Conservation (phyloP, 2,888 invertebrate species). For the Idaea biselata region DNA sequence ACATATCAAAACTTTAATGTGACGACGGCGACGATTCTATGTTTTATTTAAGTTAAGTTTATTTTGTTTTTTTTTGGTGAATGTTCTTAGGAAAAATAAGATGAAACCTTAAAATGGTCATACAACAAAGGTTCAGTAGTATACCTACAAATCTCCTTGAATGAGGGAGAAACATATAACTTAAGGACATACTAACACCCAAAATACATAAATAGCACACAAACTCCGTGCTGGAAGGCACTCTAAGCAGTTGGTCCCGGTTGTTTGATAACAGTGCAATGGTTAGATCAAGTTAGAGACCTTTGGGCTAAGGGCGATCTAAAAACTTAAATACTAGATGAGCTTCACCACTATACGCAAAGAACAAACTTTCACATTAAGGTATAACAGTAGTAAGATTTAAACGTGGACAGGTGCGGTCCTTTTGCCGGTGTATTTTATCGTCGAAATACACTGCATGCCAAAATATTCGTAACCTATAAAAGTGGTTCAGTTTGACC, state of each 20-base stretch:
- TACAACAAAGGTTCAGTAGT: not conserved
- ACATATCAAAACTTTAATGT: constrained; percentile 18
- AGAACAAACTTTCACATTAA: too few relatives aligned
- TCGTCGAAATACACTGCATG: not conserved
- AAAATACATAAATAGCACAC: too few relatives aligned
- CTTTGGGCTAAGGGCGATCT: too few relatives aligned
- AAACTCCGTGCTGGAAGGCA: not conserved
- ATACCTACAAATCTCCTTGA: not conserved
- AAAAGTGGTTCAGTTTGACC: not conserved
- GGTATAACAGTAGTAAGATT: not conserved
- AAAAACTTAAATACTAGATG: too few relatives aligned
- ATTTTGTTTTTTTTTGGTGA: not conserved
- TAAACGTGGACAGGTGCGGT: not conserved
- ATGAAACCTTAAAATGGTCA: not conserved
- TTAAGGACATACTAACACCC: not conserved
- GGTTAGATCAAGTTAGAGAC: too few relatives aligned
- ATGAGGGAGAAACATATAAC: not conserved
- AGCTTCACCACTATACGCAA: too few relatives aligned
- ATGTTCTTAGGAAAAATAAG: not conserved
- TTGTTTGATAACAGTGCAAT: too few relatives aligned
- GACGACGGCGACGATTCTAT: not conserved
- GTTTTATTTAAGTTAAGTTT: not conserved
- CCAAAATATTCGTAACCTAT: not conserved
- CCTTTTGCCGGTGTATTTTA: not conserved
- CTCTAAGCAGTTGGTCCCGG: too few relatives aligned